phyloP scores from a whole-genome alignment of 2,113 vertebrate species.

The Hystrix brachyura region DNA sequence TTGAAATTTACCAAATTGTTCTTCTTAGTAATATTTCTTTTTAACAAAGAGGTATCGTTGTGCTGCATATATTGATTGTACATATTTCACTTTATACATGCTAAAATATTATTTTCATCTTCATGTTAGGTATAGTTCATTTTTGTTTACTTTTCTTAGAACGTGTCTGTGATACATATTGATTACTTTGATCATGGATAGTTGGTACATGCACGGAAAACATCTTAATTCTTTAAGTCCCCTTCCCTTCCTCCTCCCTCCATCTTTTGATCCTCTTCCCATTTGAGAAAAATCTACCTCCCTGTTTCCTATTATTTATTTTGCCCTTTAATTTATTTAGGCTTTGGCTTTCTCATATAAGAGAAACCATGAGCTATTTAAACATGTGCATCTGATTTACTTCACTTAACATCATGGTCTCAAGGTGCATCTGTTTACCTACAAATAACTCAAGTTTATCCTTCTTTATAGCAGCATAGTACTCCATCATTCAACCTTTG shows the following conservation, averaged over 20 bases:
- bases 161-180: background rate
- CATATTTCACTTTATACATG: background rate
- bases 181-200: background rate
- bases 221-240: background rate
- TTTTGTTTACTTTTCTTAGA: background rate
- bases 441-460: background rate
- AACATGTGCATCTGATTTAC: background rate
- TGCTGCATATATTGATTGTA: background rate
- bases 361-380: background rate
- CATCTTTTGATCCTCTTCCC: background rate
- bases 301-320: background rate
- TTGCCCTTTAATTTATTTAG: background rate
- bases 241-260: background rate
- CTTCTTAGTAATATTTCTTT: constrained; percentile 59
- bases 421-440: background rate
- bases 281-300: background rate
- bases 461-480: background rate
- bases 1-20: constrained; percentile 21
- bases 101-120: constrained; percentile 47
- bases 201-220: background rate
- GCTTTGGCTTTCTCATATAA: background rate
- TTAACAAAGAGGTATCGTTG: background rate
- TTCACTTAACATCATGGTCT: background rate
- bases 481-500: background rate
- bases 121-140: background rate